These are phyloP conservation scores for Jacana jacana DNA, from an alignment of 2,113 vertebrate genomes.

Conservation along the genomic window DNA sequence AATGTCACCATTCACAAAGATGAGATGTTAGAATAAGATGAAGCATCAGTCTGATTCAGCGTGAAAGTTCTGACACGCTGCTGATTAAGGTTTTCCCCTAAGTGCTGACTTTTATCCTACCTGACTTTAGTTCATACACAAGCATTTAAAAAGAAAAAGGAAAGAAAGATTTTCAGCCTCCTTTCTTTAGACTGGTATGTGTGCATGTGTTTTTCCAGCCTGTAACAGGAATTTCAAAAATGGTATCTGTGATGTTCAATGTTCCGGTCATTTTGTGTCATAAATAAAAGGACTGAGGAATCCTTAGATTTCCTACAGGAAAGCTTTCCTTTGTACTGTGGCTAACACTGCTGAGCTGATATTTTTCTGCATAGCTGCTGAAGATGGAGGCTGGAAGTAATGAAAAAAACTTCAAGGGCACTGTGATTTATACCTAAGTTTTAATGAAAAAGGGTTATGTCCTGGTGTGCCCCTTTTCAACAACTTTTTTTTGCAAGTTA, in stretches of 20 bases:
- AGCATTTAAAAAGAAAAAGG: background rate
- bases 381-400: background rate
- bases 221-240: conserved; percentile 12
- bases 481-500: background rate
- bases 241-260: conserved; percentile 24
- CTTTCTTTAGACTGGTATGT: background rate
- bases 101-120: conserved; percentile 43
- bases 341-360: background rate
- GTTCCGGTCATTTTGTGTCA: background rate
- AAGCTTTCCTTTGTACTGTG: conserved; percentile 20
- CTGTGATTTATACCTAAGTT: background rate
- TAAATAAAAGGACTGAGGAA: conserved; percentile 36
- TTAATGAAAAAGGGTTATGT: conserved; percentile 5
- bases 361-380: conserved; percentile 6
- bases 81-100: conserved; percentile 27
- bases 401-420: background rate
- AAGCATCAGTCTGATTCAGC: conserved; percentile 14
- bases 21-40: background rate
- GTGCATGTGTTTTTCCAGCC: background rate
- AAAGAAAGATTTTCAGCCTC: background rate
- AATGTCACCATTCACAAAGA: background rate
- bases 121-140: conserved; percentile 1
- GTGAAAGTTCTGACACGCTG: background rate
- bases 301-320: conserved; percentile 32
- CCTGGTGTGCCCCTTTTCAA: background rate